Base-by-base conservation (phyloP, 2,888 invertebrate species). In the Eucera pruinosa region DNA sequence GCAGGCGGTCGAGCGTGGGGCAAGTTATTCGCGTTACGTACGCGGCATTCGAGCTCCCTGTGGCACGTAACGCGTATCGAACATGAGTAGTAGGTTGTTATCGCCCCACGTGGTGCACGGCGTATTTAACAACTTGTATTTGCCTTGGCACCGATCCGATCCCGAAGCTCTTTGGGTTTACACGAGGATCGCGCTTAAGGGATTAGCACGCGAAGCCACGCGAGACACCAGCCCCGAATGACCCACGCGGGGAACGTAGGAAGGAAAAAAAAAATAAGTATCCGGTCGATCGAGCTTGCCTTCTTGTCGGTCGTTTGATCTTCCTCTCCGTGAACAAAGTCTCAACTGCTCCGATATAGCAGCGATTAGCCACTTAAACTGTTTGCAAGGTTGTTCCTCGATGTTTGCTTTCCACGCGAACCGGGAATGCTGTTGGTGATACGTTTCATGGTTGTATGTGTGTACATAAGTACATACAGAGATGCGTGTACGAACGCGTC, bases 111-210 rank as follows among this genome's bases (percentile, higher is more conserved):
- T 70, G 74, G 73, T 54, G 78, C 74, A 74, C 45, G 68, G 74
- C 77, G 84, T 86, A 88, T 87, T 89, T 86, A 89, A 87, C 86
- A 79, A 84, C 84, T 86, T 81, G 84, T 89, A 88, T 89, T 88
- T 88, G 84, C 84, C 82, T 86, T 88, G 83, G 78, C 84, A 88
- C 84, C 80, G 86, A 84, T 87, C 84, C 83, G 83, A 86, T 88
- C 77, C 80, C 69, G 74, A 80, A 71, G 78, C 75, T 84, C 74
- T 70, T 72, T 62, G 82, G 72, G 71, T 80, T 82, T 85, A 78
- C 82, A 85, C 74, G 80, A 57, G 82, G 70, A 79, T 84, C 83
- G 72, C 68, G 83, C 82, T 84, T 84, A 84, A 81, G 66, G 83
- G 84, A 84, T 84, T 84, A 84, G 75, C 84, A 71, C 81, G 82